Evolutionary conservation across 1,140 invertebrate genomes (phyloP), one percentile per base, ranked within the genome.

Genomic region (Atopsyche davidsoni): DNA sequence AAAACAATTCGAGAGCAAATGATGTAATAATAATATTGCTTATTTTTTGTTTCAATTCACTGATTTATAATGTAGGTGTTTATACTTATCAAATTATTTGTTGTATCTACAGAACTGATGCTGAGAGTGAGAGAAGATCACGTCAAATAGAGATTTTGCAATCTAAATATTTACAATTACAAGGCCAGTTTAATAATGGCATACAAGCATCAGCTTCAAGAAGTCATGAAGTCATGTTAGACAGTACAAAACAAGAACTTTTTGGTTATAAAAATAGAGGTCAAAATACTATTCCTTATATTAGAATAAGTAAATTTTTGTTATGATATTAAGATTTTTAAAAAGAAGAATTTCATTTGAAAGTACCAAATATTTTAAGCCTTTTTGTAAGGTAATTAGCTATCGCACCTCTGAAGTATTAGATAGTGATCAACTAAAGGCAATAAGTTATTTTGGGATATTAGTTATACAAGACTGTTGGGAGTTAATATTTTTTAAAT

Each of bases 51-150:
- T 50, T 28, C 18, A 36, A 46, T 34, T 13, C 10, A n/a, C n/a
- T n/a, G n/a, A n/a, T n/a, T n/a, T 22, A 23, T 24, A 2, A 43
- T 43, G 2, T 43, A 4, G 7, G 4, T 3, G 11, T 43, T 24
- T 43, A 23, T 43, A 4, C 19, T 42, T 42, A 9, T 4, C 40
- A 23, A 19, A n/a, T 23, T 10, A 13, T 18, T 25, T 18, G 22
- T 28, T 2, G 14, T 48, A 11, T 4, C 46, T 51, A 4, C 34
- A 79, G 79, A 65, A 81, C 79, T 28, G 58, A 62, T 24, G 78
- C 79, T 51, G 81, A 84, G 68, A 72, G 68, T 35, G 81, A 82
- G 63, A 67, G 80, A 44, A 65, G 82, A 53, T 71, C 63, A 39
- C 69, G 77, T 43, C 70, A 80, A 58, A 60, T 82, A 19, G 79